Evolutionary conservation across 2,797 vertebrate species (phyloP), one percentile per base, ranked within the genome.

Genomic region (Darevskia mixta): DNA sequence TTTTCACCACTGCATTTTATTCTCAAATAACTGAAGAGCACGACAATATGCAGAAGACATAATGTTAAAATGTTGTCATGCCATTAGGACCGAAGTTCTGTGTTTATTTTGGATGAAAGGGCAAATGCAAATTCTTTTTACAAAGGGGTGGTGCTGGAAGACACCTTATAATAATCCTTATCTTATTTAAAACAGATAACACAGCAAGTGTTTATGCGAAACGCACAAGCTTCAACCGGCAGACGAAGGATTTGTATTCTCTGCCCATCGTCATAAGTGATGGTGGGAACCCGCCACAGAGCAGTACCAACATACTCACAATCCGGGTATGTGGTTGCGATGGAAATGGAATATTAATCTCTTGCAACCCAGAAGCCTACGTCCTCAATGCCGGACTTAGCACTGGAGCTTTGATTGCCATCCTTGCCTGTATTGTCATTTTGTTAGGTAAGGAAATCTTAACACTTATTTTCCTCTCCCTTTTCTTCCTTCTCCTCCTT

Each of bases 351-450:
- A 97, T 95, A 23, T 95, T 98, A 94, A 97, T 98, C 0, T 98
- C 98, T 90, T 99, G 99, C 89, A 99, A 98, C 0, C 98, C 98
- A 0, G 98, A 99, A 91, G 98, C 99, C 23, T 98, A 98, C 66
- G 94, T 98, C 17, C 97, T 99, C 9, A 98, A 98, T 0, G 98
- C 98, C 0, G 99, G 99, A 0, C 97, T 99, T 73, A 99, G 99
- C 96, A 99, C 99, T 0, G 98, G 98, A 0, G 99, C 99, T 0
- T 97, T 99, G 64, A 98, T 99, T 0, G 99, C 99, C 86, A 99
- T 99, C 90, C 97, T 99, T 2, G 98, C 99, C 90, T 99, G 99
- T 90, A 99, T 99, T 3, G 98, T 99, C 92, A 99, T 99, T 25
- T 96, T 99, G 49, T 93, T 99, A 64, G 98, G 99, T 99, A 95